phyloP scores from a whole-genome alignment of 2,797 vertebrate genomes.

The Molossus molossus region DNA sequence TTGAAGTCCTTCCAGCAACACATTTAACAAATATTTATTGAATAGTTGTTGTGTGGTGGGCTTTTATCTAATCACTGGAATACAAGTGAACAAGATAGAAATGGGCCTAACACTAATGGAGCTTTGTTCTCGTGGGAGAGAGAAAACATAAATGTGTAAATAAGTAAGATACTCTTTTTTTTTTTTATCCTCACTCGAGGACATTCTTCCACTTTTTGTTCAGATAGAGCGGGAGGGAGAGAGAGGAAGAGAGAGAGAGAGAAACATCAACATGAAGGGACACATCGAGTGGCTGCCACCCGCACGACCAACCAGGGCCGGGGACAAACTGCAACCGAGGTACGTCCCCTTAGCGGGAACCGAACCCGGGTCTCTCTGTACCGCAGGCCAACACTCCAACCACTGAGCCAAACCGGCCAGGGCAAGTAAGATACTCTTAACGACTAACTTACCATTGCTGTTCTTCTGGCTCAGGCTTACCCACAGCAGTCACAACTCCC shows the following conservation, averaged over 20 bases:
- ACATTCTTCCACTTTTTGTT: too few relatives aligned
- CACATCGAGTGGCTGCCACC: too few relatives aligned
- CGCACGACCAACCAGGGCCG: too few relatives aligned
- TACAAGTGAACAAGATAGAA: conserved; percentile 20
- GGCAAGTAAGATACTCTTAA: conserved; percentile 37
- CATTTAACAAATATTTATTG: conserved; percentile 45
- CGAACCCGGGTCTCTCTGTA: too few relatives aligned
- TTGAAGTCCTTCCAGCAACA: background rate
- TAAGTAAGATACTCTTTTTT: conserved; percentile 14
- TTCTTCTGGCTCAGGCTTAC: background rate
- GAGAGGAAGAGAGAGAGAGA: too few relatives aligned
- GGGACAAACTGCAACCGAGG: too few relatives aligned
- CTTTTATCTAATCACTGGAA: background rate
- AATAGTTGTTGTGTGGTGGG: background rate
- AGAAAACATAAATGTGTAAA: conserved; percentile 9
- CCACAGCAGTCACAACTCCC: background rate
- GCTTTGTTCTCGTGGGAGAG: conserved; percentile 24
- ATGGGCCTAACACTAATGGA: background rate
- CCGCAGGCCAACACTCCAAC: too few relatives aligned
- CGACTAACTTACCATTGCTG: background rate
- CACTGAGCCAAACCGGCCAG: too few relatives aligned
- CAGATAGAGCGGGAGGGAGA: too few relatives aligned
- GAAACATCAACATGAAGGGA: too few relatives aligned
- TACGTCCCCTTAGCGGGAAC: too few relatives aligned
- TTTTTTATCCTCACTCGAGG: too few relatives aligned